These are phyloP conservation scores for Conus betulinus DNA, from an alignment of 1,140 invertebrate genomes.

Conservation along the genomic window DNA sequence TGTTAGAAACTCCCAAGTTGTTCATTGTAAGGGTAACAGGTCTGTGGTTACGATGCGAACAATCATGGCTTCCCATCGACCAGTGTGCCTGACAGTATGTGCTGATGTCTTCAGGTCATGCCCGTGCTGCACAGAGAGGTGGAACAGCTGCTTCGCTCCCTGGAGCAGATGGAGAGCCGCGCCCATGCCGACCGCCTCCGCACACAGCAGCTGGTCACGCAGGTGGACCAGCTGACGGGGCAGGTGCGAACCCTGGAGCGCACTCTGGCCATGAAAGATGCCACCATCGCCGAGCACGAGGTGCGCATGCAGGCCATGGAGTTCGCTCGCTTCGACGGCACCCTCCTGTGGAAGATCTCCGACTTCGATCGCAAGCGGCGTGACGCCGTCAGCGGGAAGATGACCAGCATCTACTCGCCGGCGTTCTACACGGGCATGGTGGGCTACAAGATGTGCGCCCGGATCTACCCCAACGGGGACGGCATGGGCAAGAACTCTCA, in stretches of 20 bases:
- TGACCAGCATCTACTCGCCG: conserved; percentile 70
- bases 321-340: conserved; percentile 66
- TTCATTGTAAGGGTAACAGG: no score
- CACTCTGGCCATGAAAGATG: conserved; percentile 59
- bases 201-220: conserved; percentile 26
- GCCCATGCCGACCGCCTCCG: conserved; percentile 15
- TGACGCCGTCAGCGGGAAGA: conserved; percentile 66
- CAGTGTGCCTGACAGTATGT: neutral
- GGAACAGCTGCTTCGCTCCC: conserved; percentile 42
- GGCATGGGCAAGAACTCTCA: conserved; percentile 76
- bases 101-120: conserved; percentile 19
- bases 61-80: neutral
- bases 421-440: conserved; percentile 68
- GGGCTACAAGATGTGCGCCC: conserved; percentile 88
- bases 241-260: conserved; percentile 59
- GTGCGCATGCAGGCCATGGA: conserved; percentile 59
- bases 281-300: conserved; percentile 58
- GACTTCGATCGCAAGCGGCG: conserved; percentile 63
- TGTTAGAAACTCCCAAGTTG: no score
- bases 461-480: conserved; percentile 87
- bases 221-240: conserved; percentile 46
- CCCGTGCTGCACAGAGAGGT: conserved; percentile 47
- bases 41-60: no score
- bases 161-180: conserved; percentile 44
- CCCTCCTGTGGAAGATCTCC: conserved; percentile 68